A percentile compares a stretch with the other conserved stretches of the same genome.
These are phyloP conservation scores for Cosmia pyralina DNA, from an alignment of 2,888 invertebrate genomes.

Conservation along the genomic window DNA sequence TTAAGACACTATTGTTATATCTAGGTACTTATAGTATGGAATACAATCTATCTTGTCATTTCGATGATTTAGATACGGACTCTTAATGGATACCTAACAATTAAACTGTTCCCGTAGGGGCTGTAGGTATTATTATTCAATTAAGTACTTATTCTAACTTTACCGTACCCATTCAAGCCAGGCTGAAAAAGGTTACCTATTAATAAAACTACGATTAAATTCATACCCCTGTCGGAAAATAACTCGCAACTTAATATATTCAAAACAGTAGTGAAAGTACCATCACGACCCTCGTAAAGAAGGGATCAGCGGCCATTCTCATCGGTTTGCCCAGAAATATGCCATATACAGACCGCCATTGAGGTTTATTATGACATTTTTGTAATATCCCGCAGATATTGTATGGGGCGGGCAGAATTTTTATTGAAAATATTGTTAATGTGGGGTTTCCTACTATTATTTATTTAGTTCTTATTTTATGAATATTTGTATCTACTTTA, in stretches of 20 bases:
- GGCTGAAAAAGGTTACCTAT: constrained; percentile 21
- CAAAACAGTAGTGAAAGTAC: constrained; percentile 49
- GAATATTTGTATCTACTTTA: not conserved
- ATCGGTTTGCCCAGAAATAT: constrained; percentile 53
- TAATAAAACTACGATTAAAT: constrained; percentile 39
- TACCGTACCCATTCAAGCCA: not conserved
- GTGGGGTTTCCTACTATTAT: not conserved
- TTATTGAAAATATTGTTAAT: constrained; percentile 16
- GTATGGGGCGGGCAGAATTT: constrained; percentile 10
- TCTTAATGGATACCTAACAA: too few relatives aligned
- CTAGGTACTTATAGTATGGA: too few relatives aligned
- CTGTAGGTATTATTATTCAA: not conserved
- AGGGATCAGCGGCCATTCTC: constrained; percentile 49
- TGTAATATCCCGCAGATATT: constrained; percentile 43
- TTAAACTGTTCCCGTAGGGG: not conserved
- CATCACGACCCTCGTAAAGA: constrained; percentile 39
- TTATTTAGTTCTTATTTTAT: not conserved
- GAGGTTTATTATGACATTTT: constrained; percentile 59
- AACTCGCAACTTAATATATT: constrained; percentile 55
- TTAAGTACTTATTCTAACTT: not conserved
- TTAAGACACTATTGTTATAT: too few relatives aligned
- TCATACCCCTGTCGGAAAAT: constrained; percentile 36
- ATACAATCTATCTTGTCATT: too few relatives aligned
- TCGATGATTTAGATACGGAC: too few relatives aligned
- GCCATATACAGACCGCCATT: constrained; percentile 38